Evolutionary conservation across 1,140 invertebrate species (phyloP), one percentile per base, ranked within the genome.

Genomic region (Lucilia sericata): DNA sequence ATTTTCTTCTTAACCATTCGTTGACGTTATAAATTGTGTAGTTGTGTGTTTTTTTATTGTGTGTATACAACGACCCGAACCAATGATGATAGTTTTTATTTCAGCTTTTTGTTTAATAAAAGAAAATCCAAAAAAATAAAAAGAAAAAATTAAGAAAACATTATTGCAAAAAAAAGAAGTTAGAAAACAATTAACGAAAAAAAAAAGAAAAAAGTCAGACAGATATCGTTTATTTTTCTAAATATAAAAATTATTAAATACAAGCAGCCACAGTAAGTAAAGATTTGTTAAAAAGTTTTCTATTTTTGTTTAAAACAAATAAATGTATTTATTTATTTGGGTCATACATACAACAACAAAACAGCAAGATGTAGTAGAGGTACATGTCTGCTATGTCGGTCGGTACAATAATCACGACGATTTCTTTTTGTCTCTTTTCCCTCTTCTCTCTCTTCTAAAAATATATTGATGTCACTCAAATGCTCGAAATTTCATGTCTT

Each of bases 21-120:
- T 80, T 80, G 76, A 80, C 76, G 76, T 80, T 80, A 80, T 80
- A 80, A 49, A 49, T 49, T 51, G n/a, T 80, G n/a, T 80, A 80
- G 42, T 51, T 80, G 76, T 80, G 76, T 80, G 76, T 17, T 51
- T 47, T 78, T 47, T n/a, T 51, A 49, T 19, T 80, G 76, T 80
- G 76, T 80, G 76, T 80, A 80, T 80, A 80, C 76, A 80, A 36
- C 74, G 19, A 49, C 17, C 42, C 42, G 76, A 80, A 80, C 42
- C 8, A 80, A 80, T 19, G 25, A 80, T 10, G 36, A 78, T 19
- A 80, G 65, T 21, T 70, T n/a, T 70, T 70, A 12, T 25, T 70
- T 70, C 65, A 70, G 9, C 3, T 19, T 21, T 60, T 70, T 70
- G 65, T 21, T 70, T 21, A 10, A 60, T 42, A 42, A 78, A 42